These are phyloP conservation scores for Gallinago media DNA, from an alignment of 2,113 vertebrate species.

Conservation along the genomic window DNA sequence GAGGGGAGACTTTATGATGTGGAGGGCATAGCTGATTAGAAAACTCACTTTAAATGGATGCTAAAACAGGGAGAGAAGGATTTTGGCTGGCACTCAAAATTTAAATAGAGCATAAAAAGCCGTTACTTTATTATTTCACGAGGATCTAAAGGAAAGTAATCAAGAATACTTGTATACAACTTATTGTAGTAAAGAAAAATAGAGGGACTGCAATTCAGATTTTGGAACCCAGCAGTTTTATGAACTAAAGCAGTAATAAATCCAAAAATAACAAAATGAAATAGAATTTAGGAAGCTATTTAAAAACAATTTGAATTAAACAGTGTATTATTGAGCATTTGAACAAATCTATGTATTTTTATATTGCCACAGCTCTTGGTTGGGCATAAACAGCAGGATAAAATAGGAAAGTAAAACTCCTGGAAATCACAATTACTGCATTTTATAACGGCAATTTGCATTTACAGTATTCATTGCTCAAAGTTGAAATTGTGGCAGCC, in stretches of 20 bases:
- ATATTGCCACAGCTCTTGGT: background rate
- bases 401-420: constrained; percentile 30
- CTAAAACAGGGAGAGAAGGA: constrained; percentile 9
- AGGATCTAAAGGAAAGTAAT: constrained; percentile 62
- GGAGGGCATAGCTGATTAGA: constrained; percentile 34
- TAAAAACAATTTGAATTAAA: constrained; percentile 58
- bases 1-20: background rate
- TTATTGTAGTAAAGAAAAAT: constrained; percentile 33
- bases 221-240: constrained; percentile 46
- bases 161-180: constrained; percentile 60
- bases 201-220: constrained; percentile 19
- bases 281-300: constrained; percentile 30
- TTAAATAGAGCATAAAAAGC: constrained; percentile 72
- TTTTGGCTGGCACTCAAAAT: constrained; percentile 63
- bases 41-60: constrained; percentile 34
- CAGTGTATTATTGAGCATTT: constrained; percentile 18
- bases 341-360: background rate
- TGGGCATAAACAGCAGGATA: background rate
- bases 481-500: background rate
- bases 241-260: constrained; percentile 56
- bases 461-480: background rate
- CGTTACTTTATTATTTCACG: constrained; percentile 62
- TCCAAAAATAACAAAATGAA: constrained; percentile 40
- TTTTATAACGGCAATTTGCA: background rate
- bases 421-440: constrained; percentile 29